Conservation (phyloP, 2,113 vertebrate genomes). For the Scartelaos histophorus region DNA sequence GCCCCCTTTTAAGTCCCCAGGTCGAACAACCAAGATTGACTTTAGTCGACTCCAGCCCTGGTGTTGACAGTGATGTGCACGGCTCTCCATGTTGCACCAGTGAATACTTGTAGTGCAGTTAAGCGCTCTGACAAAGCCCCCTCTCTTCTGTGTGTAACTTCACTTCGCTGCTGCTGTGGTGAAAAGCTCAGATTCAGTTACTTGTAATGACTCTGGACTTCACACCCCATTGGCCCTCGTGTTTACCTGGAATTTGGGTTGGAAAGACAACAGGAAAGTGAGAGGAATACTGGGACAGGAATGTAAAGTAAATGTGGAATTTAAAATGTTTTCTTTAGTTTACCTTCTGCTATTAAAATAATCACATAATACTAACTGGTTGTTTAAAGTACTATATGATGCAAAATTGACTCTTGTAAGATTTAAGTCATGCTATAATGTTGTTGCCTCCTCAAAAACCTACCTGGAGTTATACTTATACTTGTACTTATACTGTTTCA, state of each 20-base stretch:
- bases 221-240: constrained; percentile 57
- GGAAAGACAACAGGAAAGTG: constrained; percentile 5
- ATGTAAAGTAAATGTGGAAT: neutral
- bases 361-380: no score
- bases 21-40: no score
- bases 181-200: constrained; percentile 58
- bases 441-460: no score
- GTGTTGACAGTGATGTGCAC: constrained; percentile 15
- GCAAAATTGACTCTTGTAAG: no score
- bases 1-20: no score
- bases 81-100: constrained; percentile 17
- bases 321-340: neutral
- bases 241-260: constrained; percentile 47
- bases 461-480: no score
- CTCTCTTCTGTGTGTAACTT: constrained; percentile 45
- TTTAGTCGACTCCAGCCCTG: no score
- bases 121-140: constrained; percentile 45
- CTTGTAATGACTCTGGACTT: constrained; percentile 54
- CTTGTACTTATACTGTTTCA: no score
- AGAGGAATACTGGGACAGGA: constrained; percentile 3
- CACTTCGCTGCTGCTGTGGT: constrained; percentile 25
- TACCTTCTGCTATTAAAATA: neutral
- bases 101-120: constrained; percentile 38
- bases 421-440: no score
- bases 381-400: no score